Conservation (phyloP, 2,797 vertebrate genomes). For the Mus caroli region DNA sequence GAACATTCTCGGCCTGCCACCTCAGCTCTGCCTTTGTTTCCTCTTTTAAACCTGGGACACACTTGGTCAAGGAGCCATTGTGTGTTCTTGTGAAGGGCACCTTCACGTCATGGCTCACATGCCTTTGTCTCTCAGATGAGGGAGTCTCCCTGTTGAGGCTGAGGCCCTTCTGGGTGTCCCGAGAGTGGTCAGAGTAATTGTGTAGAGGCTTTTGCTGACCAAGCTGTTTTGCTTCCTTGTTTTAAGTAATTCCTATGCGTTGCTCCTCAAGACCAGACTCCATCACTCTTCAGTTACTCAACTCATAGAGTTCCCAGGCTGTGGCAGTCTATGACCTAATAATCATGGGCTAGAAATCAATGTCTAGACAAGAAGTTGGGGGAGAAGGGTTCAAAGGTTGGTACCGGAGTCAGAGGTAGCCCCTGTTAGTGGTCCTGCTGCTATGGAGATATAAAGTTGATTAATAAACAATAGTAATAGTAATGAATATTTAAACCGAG, state of each 20-base stretch:
- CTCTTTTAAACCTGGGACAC: not conserved
- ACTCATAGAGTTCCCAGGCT: not conserved
- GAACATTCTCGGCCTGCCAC: not conserved
- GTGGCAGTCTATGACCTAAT: not conserved
- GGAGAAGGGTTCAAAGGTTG: not conserved
- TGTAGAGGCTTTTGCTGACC: not conserved
- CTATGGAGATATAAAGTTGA: not conserved
- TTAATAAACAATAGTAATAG: not conserved
- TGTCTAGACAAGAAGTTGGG: not conserved
- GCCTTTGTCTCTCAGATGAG: not conserved
- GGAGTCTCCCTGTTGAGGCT: not conserved
- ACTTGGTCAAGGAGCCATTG: not conserved
- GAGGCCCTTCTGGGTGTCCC: not conserved
- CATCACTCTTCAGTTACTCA: not conserved
- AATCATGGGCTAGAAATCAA: not conserved
- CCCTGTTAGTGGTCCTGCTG: not conserved
- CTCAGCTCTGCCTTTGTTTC: not conserved
- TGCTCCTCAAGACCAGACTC: not conserved
- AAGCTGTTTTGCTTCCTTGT: not conserved
- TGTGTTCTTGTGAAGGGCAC: not conserved
- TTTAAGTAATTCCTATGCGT: not conserved
- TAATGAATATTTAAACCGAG: not conserved
- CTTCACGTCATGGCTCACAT: not conserved
- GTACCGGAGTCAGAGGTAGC: not conserved
- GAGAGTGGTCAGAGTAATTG: not conserved